Conservation (phyloP, 2,113 vertebrate genomes). For the Scartelaos histophorus region DNA sequence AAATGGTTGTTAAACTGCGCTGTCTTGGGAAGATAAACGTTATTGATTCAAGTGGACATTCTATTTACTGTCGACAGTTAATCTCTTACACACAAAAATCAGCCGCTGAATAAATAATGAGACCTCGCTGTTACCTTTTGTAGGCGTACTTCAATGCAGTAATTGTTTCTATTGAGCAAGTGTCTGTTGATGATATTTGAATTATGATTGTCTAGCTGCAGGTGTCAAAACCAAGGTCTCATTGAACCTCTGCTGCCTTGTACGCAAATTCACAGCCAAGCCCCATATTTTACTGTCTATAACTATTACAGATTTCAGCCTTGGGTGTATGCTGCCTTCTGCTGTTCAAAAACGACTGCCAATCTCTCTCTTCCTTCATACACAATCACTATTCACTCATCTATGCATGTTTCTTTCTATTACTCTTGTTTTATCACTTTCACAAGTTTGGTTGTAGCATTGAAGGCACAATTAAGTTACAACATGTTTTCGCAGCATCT, state of each 20-base stretch:
- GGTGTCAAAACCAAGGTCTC: background rate
- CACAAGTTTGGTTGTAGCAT: conserved; percentile 14
- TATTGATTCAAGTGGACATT: too few species aligned
- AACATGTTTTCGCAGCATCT: background rate
- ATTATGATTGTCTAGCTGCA: conserved; percentile 2
- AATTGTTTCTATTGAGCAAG: too few species aligned
- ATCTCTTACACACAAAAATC: too few species aligned
- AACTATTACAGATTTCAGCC: background rate
- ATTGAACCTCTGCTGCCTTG: conserved; percentile 5
- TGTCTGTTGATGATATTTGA: too few species aligned
- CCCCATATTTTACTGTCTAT: background rate
- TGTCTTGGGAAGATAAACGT: too few species aligned
- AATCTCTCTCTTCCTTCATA: background rate
- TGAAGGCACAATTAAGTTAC: background rate
- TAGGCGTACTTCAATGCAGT: too few species aligned
- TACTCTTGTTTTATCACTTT: background rate
- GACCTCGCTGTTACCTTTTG: background rate
- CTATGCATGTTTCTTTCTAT: background rate
- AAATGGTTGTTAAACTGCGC: too few species aligned
- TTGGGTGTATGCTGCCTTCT: conserved; percentile 2
- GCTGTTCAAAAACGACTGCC: conserved; percentile 8
- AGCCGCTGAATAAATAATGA: background rate
- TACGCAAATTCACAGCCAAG: conserved; percentile 8
- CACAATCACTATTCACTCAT: conserved; percentile 10
- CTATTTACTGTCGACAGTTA: too few species aligned